phyloP scores from a whole-genome alignment of 2,113 vertebrate species.

The Ursus arctos region DNA sequence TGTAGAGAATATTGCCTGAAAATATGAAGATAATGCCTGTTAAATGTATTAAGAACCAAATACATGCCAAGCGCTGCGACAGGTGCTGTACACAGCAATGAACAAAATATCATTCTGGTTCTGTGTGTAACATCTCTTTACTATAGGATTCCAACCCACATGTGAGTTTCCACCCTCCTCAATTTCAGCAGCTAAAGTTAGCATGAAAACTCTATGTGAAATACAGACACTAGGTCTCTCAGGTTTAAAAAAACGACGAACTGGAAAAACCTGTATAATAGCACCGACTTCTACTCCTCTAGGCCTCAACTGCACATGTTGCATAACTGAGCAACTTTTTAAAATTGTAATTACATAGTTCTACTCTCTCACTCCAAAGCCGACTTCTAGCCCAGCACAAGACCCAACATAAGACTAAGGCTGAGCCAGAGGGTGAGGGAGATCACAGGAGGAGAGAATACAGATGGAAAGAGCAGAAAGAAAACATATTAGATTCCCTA shows the following conservation, averaged over 20 bases:
- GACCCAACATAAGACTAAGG: background rate
- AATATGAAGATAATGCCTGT: background rate
- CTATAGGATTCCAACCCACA: background rate
- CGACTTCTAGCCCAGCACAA: background rate
- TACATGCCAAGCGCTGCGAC: background rate
- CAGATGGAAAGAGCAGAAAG: background rate
- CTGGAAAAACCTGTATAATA: background rate
- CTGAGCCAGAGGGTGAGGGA: background rate
- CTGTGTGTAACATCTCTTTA: background rate
- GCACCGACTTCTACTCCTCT: background rate
- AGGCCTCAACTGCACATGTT: background rate
- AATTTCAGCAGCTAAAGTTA: background rate
- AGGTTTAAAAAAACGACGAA: background rate
- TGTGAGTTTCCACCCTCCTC: background rate
- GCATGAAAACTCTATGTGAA: background rate
- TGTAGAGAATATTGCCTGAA: background rate
- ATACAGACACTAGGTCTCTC: background rate
- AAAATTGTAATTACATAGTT: background rate
- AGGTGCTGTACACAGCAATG: background rate
- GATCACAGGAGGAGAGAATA: background rate
- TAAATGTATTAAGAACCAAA: background rate
- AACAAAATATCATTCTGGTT: background rate
- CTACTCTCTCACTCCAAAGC: background rate
- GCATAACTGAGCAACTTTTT: background rate
- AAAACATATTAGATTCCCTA: background rate